Base-by-base conservation (phyloP, 1,140 invertebrate genomes). In the Colletes latitarsis region DNA sequence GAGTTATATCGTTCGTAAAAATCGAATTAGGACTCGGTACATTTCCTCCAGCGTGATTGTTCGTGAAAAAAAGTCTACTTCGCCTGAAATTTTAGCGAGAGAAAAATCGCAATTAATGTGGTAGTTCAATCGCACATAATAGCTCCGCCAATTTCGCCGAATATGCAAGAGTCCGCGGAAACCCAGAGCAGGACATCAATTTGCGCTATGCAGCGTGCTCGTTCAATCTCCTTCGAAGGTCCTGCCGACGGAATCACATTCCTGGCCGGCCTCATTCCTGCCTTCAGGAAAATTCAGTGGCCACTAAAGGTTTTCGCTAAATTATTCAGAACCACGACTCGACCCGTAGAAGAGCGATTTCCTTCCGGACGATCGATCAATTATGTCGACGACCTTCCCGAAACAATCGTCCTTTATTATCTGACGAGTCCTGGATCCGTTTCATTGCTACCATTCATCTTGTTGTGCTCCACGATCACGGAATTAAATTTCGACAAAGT, bases 371-470 rank as follows among this genome's bases (percentile, higher is more conserved):
- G 78, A 80, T 80, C 78, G 78, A 75, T 80, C 72, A 80, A 80
- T 80, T 80, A 80, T 75, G 62, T 74, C 78, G 71, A 75, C 78
- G 63, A 80, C 72, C 49, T 68, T 74, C 78, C 78, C 62, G 78
- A 72, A 80, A 80, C 71, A 80, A 80, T 80, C 78, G 78, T 30
- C 63, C 78, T 80, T 75, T 80, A 80, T 80, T 80, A 80, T 80
- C 63, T 14, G 60, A 52, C 72, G 43, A 80, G 62, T 66, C 72
- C 77, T 21, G 70, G 41, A 74, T 58, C 71, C 41, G 30, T 80
- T 80, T 60, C 78, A 60, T 60, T 68, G 21, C 21, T 52, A 30
- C 17, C 43, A 41, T 68, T 68, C 62, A 43, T 70, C 76, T 70
- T 70, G 8, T 14, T 10, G 46, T 46, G 46, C 5, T 46, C n/a